A percentile compares a stretch with the other conserved stretches of the same genome.
These are phyloP conservation scores for Cottoperca gobio DNA, from an alignment of 2,797 vertebrate genomes.

Conservation along the genomic window DNA sequence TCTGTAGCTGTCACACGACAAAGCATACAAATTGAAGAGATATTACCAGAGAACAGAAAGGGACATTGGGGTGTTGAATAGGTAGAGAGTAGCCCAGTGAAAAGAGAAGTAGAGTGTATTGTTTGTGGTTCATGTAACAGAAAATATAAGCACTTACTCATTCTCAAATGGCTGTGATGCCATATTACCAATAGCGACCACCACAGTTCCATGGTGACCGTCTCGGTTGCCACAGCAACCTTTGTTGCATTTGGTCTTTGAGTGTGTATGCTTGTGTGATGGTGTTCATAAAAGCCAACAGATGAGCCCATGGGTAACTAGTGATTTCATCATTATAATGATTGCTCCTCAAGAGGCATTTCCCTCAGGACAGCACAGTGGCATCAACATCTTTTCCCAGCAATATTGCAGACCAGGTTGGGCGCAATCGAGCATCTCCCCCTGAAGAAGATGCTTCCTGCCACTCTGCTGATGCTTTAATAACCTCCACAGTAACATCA, in stretches of 20 bases:
- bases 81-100: constrained; percentile 10
- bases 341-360: constrained; percentile 68
- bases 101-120: constrained; percentile 4
- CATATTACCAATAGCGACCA: constrained; percentile 19
- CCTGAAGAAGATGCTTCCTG: constrained; percentile 56
- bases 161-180: background rate
- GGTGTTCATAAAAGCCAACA: constrained; percentile 65
- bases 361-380: constrained; percentile 48
- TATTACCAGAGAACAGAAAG: background rate
- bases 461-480: constrained; percentile 69
- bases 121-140: background rate
- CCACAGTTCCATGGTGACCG: constrained; percentile 53
- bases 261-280: constrained; percentile 11
- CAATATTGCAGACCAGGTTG: constrained; percentile 65
- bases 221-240: constrained; percentile 74
- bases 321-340: constrained; percentile 67
- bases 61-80: background rate
- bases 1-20: background rate
- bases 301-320: constrained; percentile 58
- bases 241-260: constrained; percentile 22
- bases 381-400: constrained; percentile 42
- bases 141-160: constrained; percentile 10
- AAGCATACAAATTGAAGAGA: background rate
- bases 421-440: constrained; percentile 62
- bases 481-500: constrained; percentile 77